Evolutionary conservation across 1,140 invertebrate species (phyloP).

Genomic region (Solen grandis): DNA sequence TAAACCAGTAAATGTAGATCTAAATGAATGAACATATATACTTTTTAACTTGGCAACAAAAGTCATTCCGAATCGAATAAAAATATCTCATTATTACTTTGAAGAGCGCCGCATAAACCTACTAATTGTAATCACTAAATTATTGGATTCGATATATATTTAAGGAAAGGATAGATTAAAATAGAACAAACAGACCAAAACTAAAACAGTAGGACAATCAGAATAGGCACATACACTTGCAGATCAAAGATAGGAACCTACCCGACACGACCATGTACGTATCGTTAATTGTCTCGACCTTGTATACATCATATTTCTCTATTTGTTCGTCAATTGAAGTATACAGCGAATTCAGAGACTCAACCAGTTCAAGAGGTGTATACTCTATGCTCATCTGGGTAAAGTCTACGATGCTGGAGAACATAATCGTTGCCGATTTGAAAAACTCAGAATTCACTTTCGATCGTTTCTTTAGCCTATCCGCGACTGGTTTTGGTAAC

Average conservation of each 20-base stretch:
- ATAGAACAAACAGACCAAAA: neutral
- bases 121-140: neutral
- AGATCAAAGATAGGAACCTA: constrained; percentile 1
- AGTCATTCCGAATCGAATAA: no score
- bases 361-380: constrained; percentile 28
- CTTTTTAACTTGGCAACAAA: no score
- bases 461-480: constrained; percentile 48
- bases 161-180: neutral
- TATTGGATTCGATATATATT: neutral
- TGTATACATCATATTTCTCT: constrained; percentile 45
- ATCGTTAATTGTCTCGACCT: constrained; percentile 51
- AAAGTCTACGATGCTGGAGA: constrained; percentile 37
- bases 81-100: no score
- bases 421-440: constrained; percentile 45
- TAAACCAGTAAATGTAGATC: no score
- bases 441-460: constrained; percentile 42
- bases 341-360: constrained; percentile 30
- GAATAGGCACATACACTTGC: neutral
- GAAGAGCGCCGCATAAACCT: neutral
- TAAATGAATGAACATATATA: no score
- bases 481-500: constrained; percentile 54
- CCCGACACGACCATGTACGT: constrained; percentile 52
- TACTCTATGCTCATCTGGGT: constrained; percentile 19
- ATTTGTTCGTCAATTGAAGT: constrained; percentile 32
- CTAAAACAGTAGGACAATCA: neutral